These are phyloP conservation scores for Eupithecia vulgata DNA, from an alignment of 2,888 invertebrate species.

Conservation along the genomic window DNA sequence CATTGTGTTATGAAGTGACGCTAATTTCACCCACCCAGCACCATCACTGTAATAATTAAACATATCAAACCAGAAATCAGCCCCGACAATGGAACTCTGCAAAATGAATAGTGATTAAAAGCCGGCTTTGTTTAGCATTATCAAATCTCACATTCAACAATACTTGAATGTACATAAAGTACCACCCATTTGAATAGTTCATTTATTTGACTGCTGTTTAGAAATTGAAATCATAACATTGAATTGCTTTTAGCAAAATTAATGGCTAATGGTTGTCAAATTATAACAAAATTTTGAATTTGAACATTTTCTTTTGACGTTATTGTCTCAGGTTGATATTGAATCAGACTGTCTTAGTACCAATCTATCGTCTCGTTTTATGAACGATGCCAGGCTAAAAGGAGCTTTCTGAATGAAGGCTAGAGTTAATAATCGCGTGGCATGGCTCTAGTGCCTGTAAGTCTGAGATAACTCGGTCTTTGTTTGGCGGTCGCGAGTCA, in stretches of 20 bases:
- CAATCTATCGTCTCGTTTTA: conserved; percentile 61
- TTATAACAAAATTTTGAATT: conserved; percentile 56
- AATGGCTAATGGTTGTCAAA: conserved; percentile 55
- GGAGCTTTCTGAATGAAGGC: conserved; percentile 48
- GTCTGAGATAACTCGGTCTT: conserved; percentile 81
- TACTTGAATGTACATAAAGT: conserved; percentile 21
- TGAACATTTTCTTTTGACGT: conserved; percentile 54
- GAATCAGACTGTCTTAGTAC: conserved; percentile 66
- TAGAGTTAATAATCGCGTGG: conserved; percentile 63
- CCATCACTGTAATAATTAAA: conserved; percentile 71
- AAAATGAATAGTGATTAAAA: conserved; percentile 64
- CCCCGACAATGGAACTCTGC: conserved; percentile 58
- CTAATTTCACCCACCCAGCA: conserved; percentile 60
- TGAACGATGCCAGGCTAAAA: conserved; percentile 52
- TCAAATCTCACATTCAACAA: conserved; percentile 22
- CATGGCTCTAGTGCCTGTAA: conserved; percentile 65
- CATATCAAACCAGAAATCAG: conserved; percentile 62
- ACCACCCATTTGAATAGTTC: conserved; percentile 19
- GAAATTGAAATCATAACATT: conserved; percentile 34
- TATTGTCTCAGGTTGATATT: conserved; percentile 69
- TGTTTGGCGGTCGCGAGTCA: conserved; percentile 77
- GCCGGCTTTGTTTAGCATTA: conserved; percentile 47
- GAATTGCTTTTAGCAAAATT: conserved; percentile 54
- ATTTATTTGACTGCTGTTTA: conserved; percentile 35
- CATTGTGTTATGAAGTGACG: conserved; percentile 68